Evolutionary conservation across 2,888 invertebrate genomes (phyloP).

Genomic region (Brenthis ino): DNA sequence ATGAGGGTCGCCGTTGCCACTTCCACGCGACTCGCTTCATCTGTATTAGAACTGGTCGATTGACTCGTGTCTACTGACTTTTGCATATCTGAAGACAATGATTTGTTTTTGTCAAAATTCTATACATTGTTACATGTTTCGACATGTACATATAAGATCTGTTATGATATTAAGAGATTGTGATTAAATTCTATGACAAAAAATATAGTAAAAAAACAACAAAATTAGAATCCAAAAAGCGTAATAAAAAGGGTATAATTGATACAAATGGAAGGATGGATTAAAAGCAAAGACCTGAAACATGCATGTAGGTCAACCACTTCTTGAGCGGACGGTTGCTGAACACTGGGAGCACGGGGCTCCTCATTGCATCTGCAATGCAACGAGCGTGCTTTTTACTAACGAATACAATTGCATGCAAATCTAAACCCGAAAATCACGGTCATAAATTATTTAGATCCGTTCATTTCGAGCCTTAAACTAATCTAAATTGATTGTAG

Average conservation of each 20-base stretch:
- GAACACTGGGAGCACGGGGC: slow-evolving; percentile 70
- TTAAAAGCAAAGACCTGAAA: slow-evolving; percentile 77
- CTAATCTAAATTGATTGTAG: not conserved
- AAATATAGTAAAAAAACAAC: not conserved
- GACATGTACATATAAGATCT: no score
- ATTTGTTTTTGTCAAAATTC: no score
- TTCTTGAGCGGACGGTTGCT: slow-evolving; percentile 75
- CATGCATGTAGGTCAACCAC: slow-evolving; percentile 82
- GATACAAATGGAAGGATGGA: slow-evolving; percentile 46
- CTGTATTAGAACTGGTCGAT: slow-evolving; percentile 69
- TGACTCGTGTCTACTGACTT: slow-evolving; percentile 72
- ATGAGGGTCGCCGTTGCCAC: slow-evolving; percentile 74
- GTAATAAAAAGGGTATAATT: not conserved
- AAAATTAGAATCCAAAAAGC: not conserved
- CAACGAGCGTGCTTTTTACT: slow-evolving; percentile 48
- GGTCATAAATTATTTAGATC: not conserved
- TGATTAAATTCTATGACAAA: not conserved
- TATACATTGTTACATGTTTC: no score
- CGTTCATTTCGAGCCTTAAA: slow-evolving; percentile 2
- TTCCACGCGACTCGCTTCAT: slow-evolving; percentile 61
- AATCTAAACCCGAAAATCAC: not conserved
- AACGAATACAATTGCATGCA: slow-evolving; percentile 7
- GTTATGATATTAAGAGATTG: no score
- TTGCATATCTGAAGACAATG: slow-evolving; percentile 44
- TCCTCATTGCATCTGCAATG: slow-evolving; percentile 75